Base-by-base conservation (phyloP, 2,113 vertebrate species). In the Cyanoramphus novaezelandiae region DNA sequence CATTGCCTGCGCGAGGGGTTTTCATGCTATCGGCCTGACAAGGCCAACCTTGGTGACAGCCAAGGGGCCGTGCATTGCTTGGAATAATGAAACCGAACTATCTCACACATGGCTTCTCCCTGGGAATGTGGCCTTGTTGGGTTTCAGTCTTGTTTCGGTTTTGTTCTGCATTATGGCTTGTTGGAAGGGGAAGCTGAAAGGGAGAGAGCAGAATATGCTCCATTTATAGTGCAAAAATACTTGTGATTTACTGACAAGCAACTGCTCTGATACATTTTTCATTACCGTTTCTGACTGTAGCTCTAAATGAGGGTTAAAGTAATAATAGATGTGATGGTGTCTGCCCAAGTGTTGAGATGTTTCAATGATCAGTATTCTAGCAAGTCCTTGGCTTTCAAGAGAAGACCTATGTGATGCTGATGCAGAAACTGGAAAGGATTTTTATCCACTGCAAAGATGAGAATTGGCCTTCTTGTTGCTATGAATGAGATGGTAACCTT, bases 81-180 rank as follows among this genome's bases (percentile, higher is more conserved):
- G 91, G 97, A 97, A 97, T 94, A 97, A 95, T 97, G 96, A 93
- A 84, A 89, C 82, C 95, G 81, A 97, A 90, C 90, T 78, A 82
- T 94, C 92, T 97, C 94, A 97, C 94, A 97, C 95, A 94, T 97
- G 96, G 95, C 94, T 96, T 95, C 92, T 95, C 91, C 83, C 84
- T 10, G 94, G 97, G 95, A 96, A 96, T 97, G 92, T 53, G 78
- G 91, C 81, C 92, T 92, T 94, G 92, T 94, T 90, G 3, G 43
- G 52, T 97, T 96, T 95, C 94, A 95, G 93, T 89, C 96, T 96
- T 95, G 88, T 96, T 93, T 91, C 87, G 94, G 76, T 92, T 96
- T 95, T 88, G 82, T 75, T 94, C 92, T 74, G 64, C 82, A 41
- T 92, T 95, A 86, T 68, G 70, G 74, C 64, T 95, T 75, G 53